Evolutionary conservation across 1,140 invertebrate species (phyloP).

Genomic region (Dufourea novaeangliae): DNA sequence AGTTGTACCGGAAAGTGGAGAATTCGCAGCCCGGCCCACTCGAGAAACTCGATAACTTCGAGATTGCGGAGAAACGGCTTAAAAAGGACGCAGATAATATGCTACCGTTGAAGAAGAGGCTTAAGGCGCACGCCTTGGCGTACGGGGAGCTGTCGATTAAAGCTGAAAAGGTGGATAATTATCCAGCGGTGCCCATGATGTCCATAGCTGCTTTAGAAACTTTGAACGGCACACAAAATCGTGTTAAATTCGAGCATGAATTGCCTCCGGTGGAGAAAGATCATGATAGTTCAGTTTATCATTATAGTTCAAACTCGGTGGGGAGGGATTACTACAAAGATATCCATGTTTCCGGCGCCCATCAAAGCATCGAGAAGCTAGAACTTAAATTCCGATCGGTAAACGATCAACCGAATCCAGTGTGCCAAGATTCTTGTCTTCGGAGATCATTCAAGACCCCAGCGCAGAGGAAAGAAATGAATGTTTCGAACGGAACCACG

Average conservation of each 20-base stretch:
- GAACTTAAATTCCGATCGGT: constrained; percentile 48
- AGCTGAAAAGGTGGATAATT: constrained; percentile 58
- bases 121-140: constrained; percentile 70
- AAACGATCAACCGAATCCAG: constrained; percentile 48
- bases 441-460: constrained; percentile 55
- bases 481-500: constrained; percentile 4
- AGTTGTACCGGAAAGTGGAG: constrained; percentile 70
- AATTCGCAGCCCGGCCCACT: constrained; percentile 62
- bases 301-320: constrained; percentile 52
- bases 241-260: constrained; percentile 40
- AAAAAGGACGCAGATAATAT: constrained; percentile 66
- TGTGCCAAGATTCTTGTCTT: constrained; percentile 54
- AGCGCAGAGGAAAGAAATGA: constrained; percentile 47
- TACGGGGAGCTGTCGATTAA: constrained; percentile 63
- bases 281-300: constrained; percentile 28
- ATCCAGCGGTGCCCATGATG: constrained; percentile 71
- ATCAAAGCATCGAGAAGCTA: constrained; percentile 49
- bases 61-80: constrained; percentile 58
- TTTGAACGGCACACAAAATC: constrained; percentile 38
- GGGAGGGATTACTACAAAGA: constrained; percentile 66
- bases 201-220: constrained; percentile 68
- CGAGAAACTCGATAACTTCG: constrained; percentile 56
- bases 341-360: constrained; percentile 39
- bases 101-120: constrained; percentile 76
- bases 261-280: constrained; percentile 38